Base-by-base conservation (phyloP, 2,888 invertebrate species). In the Aphelenchoides bicaudatus region DNA sequence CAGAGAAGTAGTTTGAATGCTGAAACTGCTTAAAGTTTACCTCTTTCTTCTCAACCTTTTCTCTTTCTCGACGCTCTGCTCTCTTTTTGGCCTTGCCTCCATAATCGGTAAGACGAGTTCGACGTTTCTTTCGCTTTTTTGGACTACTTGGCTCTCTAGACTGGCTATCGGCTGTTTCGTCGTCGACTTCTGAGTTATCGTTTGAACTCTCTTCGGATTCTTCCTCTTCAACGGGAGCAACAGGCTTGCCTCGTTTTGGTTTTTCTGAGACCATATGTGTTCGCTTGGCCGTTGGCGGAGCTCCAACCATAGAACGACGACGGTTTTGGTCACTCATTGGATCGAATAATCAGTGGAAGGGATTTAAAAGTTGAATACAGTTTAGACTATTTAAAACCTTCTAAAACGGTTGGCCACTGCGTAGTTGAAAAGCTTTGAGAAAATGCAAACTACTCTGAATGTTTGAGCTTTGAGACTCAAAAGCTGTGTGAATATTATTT, bases 21-120 rank as follows among this genome's bases (percentile, higher is more conserved):
- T 10, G 43, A 21, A 8, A 19, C 16, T n/a, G 43, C 10, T 25
- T 19, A 43, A n/a, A n/a, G n/a, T 25, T 43, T 6, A 43, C 43
- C 43, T 43, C 43, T 43, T 43, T 43, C 6, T 25, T 19, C 25
- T 43, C 43, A n/a, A 21, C n/a, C n/a, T n/a, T 21, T 43, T 43
- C 43, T 25, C 43, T 19, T n/a, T 43, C 21, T 8, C 43, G 43
- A 6, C 43, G 43, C 27, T 61, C 61, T 16, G 53, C 62, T n/a
- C 60, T 38, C 19, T 43, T 55, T 5, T 61, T 61, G 0, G 61
- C 21, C 30, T 62, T 63, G 5, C 30, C 8, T 0, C 61, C 39
- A 5, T 47, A 21, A 23, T 58, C 63, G 16, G 62, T 58, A n/a
- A 63, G 39, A 25, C 54, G 56, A 27, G 63, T 53, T 16, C 63